Evolutionary conservation across 2,888 invertebrate species (phyloP).

Genomic region (Allygus modestus): DNA sequence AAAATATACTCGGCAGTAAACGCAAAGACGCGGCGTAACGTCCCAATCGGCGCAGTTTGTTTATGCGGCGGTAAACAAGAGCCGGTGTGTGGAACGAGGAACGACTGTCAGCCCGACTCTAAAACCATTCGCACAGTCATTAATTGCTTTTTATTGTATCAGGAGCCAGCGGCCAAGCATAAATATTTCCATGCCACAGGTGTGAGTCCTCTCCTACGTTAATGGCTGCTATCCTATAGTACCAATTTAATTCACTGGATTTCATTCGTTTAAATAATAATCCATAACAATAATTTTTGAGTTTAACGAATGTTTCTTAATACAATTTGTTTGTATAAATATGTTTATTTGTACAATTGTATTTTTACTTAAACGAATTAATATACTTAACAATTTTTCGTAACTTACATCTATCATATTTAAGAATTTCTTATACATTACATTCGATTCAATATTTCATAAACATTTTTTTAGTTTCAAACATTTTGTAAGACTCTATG

Average conservation of each 20-base stretch:
- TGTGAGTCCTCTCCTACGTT: not conserved
- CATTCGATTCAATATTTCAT: too few species aligned
- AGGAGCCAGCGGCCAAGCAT: slow-evolving; percentile 5
- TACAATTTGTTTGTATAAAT: too few species aligned
- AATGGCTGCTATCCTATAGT: not conserved
- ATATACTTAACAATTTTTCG: too few species aligned
- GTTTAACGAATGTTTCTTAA: too few species aligned
- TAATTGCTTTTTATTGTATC: slow-evolving; percentile 53
- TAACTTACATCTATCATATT: too few species aligned
- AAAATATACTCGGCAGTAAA: slow-evolving; percentile 1
- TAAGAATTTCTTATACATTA: too few species aligned
- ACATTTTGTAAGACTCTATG: too few species aligned
- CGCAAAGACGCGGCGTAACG: not conserved
- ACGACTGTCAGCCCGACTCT: not conserved
- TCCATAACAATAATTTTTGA: too few species aligned
- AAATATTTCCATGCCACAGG: not conserved
- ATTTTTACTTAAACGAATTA: too few species aligned
- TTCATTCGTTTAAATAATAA: too few species aligned
- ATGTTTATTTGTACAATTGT: too few species aligned
- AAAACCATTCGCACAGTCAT: slow-evolving; percentile 41
- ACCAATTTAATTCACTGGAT: not conserved
- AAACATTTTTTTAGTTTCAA: too few species aligned
- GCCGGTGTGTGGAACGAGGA: not conserved
- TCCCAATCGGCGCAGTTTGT: slow-evolving; percentile 26
- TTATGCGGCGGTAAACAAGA: not conserved